Conservation (phyloP, 2,888 invertebrate genomes). For the Drosophila rubida region DNA sequence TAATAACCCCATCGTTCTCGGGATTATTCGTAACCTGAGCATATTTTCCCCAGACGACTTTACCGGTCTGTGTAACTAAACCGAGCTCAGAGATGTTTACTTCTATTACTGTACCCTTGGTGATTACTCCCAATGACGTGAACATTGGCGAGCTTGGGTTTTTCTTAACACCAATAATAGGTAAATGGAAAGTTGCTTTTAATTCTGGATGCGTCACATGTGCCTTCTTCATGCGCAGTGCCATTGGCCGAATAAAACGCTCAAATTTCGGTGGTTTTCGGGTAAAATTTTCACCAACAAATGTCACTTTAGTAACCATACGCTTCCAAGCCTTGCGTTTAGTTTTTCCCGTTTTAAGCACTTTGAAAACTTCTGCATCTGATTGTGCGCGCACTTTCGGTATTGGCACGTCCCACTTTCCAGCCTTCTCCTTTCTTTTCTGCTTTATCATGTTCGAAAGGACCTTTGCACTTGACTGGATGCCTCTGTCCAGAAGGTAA, state of each 20-base stretch:
- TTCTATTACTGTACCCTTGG: slow-evolving; percentile 99
- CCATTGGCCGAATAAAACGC: slow-evolving; percentile 99
- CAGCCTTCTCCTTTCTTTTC: slow-evolving; percentile 99
- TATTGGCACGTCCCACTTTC: slow-evolving; percentile 99
- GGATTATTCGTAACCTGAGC: slow-evolving; percentile 99
- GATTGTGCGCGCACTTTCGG: slow-evolving; percentile 99
- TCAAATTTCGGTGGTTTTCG: slow-evolving; percentile 99
- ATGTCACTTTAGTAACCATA: slow-evolving; percentile 99
- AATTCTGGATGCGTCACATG: slow-evolving; percentile 99
- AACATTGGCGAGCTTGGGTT: slow-evolving; percentile 99
- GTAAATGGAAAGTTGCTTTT: slow-evolving; percentile 98
- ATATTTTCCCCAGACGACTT: slow-evolving; percentile 99
- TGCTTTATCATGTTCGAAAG: slow-evolving; percentile 99
- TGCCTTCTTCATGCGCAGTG: slow-evolving; percentile 96
- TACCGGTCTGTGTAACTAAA: slow-evolving; percentile 98
- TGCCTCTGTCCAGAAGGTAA: slow-evolving; percentile 98
- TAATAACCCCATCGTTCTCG: slow-evolving; percentile 99
- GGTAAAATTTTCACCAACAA: slow-evolving; percentile 99
- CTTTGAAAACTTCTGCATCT: slow-evolving; percentile 98
- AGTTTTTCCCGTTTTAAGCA: slow-evolving; percentile 95
- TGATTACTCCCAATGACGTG: slow-evolving; percentile 98
- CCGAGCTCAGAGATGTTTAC: slow-evolving; percentile 99
- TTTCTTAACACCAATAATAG: slow-evolving; percentile 99
- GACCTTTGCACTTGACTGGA: slow-evolving; percentile 96
- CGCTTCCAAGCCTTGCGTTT: slow-evolving; percentile 99